phyloP scores from a whole-genome alignment of 2,797 vertebrate genomes.

The Dicrostonyx torquatus region DNA sequence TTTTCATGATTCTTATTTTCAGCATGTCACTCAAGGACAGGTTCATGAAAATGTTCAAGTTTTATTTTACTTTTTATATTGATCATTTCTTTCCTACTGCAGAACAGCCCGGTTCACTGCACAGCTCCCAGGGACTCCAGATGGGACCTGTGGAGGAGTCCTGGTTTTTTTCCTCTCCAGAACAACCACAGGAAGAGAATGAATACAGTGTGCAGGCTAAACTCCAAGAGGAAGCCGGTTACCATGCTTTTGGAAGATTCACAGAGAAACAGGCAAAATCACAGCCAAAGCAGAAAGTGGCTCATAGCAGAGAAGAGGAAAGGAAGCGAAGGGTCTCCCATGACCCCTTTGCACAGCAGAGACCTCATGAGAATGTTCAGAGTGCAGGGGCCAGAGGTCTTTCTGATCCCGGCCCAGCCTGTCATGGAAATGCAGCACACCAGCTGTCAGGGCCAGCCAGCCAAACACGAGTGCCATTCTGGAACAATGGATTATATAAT shows the following conservation, averaged over 20 bases:
- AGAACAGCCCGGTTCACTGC: constrained; percentile 91
- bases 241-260: constrained; percentile 89
- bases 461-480: not conserved
- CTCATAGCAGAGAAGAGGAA: constrained; percentile 79
- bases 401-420: not conserved
- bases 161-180: constrained; percentile 69
- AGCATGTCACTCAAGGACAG: not conserved
- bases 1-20: not conserved
- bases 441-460: not conserved
- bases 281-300: not conserved
- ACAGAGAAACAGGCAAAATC: constrained; percentile 79
- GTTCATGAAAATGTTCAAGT: not conserved
- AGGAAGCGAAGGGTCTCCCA: constrained; percentile 82
- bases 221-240: constrained; percentile 91
- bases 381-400: constrained; percentile 55
- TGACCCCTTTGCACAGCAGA: constrained; percentile 73
- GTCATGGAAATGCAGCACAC: not conserved
- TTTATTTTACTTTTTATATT: not conserved
- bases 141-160: constrained; percentile 89
- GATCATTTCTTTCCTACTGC: constrained; percentile 58
- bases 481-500: not conserved
- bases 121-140: constrained; percentile 88
- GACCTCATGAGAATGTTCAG: constrained; percentile 55
- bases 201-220: constrained; percentile 88
- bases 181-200: constrained; percentile 81